Base-by-base conservation (phyloP, 2,113 vertebrate genomes). In the Asarcornis scutulata region DNA sequence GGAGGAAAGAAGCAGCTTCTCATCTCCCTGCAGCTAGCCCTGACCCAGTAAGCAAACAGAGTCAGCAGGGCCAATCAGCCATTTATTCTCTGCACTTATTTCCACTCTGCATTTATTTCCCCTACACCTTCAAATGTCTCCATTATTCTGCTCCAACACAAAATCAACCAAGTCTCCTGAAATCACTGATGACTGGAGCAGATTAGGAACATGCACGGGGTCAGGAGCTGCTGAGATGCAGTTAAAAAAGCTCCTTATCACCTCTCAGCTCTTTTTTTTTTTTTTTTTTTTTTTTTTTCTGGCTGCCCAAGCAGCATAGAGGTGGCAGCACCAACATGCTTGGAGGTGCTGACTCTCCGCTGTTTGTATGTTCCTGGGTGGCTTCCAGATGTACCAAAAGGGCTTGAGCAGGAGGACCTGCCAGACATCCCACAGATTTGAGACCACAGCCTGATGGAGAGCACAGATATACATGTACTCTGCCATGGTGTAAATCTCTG, bases 1-100 rank as follows among this genome's bases (percentile, higher is more conserved):
- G 46, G 5, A 52, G 82, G 40, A 48, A 64, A 59, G 36, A 31
- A 75, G 31, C 64, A 59, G 40, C 89, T 60, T 78, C 36, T 62
- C 23, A 23, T 11, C 18, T 62, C 69, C 46, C 59, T 74, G 48
- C 53, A 17, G 16, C 3, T 18, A 5, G 14, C 48, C 32, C 20
- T 83, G 80, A n/a, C 73, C 7, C 0, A 0, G 4, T 17, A 34
- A 74, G 38, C 69, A 78, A 25, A 22, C 64, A 71, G 34, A 26
- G 29, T 8, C 59, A 86, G 46, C 52, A 60, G 44, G 46, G 6
- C 13, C 40, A 59, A 9, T 3, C 60, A 77, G 4, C 26, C 18
- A 1, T 48, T 48, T 48, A 48, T 48, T 48, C 36, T 62, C 26
- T 0, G 1, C 7, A 3, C 82, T 82, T n/a, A 9, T 76, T 89